Base-by-base conservation (phyloP, 2,888 invertebrate genomes). In the Caenorhabditis sp. region DNA sequence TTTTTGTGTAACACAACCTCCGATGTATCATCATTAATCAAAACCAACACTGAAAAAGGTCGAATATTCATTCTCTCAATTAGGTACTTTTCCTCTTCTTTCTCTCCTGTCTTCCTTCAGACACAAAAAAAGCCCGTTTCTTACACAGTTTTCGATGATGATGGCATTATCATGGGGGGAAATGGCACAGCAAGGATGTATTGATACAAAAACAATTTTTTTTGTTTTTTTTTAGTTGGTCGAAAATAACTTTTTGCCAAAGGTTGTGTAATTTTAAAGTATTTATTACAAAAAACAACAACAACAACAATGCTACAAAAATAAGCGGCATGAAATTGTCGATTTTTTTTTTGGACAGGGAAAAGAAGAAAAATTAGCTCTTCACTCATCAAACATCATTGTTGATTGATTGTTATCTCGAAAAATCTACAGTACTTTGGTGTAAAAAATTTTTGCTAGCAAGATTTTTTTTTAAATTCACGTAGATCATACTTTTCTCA, bases 81-180 rank as follows among this genome's bases (percentile, higher is more conserved):
- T 50, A 50, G n/a, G 51, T 51, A 58, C 64, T 65, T 64, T 43
- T 58, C 58, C 58, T 58, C 66, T 3, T 65, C 61, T 70, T 70
- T 64, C 65, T 58, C 50, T 54, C 51, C 61, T 70, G 65, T 64
- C 58, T 65, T 65, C 62, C 65, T 17, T 43, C 31, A 5, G 8
- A 62, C 70, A 65, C 70, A 65, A 62, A 70, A n/a, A 70, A 70
- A 70, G 66, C 70, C 66, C 66, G 70, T 70, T 70, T 70, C 70
- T 70, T 70, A 70, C 66, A 66, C 66, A 70, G 70, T 70, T 70
- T 66, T 70, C 58, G 64, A 65, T n/a, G 66, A 62, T 58, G 58
- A 58, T 64, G 58, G 51, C 51, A 23, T 19, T 43, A 43, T 43
- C 43, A 43, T 12, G 17, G 43, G 43, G 14, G 14, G 6, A 17